phyloP scores from a whole-genome alignment of 1,140 invertebrate species.

The Trichogramma pretiosum region DNA sequence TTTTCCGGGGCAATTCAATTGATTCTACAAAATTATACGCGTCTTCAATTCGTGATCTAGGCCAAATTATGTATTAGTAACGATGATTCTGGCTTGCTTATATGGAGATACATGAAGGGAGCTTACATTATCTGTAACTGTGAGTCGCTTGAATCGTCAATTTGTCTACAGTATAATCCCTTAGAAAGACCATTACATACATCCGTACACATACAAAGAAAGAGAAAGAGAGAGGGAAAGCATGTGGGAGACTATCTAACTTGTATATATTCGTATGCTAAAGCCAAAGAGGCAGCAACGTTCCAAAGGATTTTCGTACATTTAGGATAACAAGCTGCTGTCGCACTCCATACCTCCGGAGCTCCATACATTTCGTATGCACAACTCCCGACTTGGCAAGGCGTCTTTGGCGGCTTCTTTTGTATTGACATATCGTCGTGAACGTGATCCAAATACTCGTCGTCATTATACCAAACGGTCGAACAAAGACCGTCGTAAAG shows the following conservation, averaged over 20 bases:
- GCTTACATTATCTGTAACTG: no score
- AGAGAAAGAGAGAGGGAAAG: no score
- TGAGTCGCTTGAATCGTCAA: constrained; percentile 45
- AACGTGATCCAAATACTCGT: constrained; percentile 50
- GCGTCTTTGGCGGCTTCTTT: constrained; percentile 37
- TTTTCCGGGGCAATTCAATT: no score
- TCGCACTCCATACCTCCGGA: constrained; percentile 20
- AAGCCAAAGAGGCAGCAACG: no score
- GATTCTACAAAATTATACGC: no score
- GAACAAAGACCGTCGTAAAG: constrained; percentile 10
- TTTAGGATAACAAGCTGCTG: constrained; percentile 48
- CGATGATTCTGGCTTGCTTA: no score
- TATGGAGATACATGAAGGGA: no score
- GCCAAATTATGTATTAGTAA: no score
- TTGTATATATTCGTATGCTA: no score
- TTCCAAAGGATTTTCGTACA: constrained; percentile 46
- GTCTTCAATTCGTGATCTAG: no score
- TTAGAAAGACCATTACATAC: constrained; percentile 26
- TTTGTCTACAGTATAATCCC: constrained; percentile 46
- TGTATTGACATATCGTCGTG: constrained; percentile 48
- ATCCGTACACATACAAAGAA: no score
- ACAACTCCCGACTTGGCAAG: constrained; percentile 34
- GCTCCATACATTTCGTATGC: constrained; percentile 37
- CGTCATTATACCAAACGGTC: constrained; percentile 43
- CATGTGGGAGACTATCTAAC: no score